These are phyloP conservation scores for Ceyx melanurus DNA, from an alignment of 2,113 vertebrate genomes.

Conservation along the genomic window DNA sequence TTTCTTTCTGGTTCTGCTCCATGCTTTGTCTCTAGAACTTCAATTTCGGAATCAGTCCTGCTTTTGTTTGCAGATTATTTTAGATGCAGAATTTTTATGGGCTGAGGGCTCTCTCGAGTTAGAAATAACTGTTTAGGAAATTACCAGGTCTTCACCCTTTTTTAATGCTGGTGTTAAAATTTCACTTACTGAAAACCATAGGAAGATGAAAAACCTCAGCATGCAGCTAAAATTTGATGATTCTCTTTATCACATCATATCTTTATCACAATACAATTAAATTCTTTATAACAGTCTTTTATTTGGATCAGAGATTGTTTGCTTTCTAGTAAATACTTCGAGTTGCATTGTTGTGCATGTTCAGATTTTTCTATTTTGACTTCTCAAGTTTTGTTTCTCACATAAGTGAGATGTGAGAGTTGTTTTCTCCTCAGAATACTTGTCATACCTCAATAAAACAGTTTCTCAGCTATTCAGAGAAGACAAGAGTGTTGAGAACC, in stretches of 20 bases:
- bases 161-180: neutral
- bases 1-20: neutral
- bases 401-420: neutral
- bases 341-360: neutral
- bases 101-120: neutral
- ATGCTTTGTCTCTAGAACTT: neutral
- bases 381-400: conserved; percentile 6
- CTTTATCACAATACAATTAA: neutral
- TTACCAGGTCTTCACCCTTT: neutral
- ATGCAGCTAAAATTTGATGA: neutral
- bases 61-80: neutral
- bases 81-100: neutral
- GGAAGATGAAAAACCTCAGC: neutral
- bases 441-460: neutral
- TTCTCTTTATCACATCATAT: neutral
- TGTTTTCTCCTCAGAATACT: neutral
- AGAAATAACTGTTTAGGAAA: neutral
- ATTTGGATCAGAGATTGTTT: neutral
- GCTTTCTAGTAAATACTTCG: neutral
- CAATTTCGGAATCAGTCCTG: neutral
- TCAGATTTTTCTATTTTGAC: neutral
- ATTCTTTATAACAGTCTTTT: neutral
- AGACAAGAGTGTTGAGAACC: neutral
- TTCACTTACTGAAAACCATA: neutral
- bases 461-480: neutral